phyloP scores from a whole-genome alignment of 64 coral and sea anemone species.

The Orbicella faveolata region DNA sequence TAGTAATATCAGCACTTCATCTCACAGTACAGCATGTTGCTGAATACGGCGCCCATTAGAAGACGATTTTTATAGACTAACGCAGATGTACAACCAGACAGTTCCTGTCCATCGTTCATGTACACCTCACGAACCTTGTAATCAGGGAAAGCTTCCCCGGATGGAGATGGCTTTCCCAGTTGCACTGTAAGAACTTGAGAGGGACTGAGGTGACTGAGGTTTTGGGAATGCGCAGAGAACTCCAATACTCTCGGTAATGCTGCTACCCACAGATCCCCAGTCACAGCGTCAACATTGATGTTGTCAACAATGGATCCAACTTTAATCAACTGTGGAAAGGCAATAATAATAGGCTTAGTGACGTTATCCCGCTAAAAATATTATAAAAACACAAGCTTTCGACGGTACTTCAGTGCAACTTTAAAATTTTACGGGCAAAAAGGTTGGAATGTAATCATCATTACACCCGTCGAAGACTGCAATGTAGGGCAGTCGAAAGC shows the following conservation, averaged over 20 bases:
- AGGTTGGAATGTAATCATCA: too few relatives aligned
- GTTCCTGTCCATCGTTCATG: conserved; percentile 61
- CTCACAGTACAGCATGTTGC: conserved; percentile 77
- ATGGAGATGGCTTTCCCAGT: conserved; percentile 29
- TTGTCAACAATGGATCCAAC: conserved; percentile 62
- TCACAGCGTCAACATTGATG: conserved; percentile 52
- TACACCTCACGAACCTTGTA: conserved; percentile 77
- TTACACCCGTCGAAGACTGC: too few relatives aligned
- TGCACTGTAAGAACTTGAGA: conserved; percentile 64
- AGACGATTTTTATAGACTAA: conserved; percentile 63
- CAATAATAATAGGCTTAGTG: background rate
- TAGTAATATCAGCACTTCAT: conserved; percentile 24
- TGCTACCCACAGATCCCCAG: conserved; percentile 58
- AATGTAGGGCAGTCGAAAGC: too few relatives aligned
- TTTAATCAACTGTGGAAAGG: conserved; percentile 47
- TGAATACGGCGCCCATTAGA: conserved; percentile 56
- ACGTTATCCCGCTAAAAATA: background rate
- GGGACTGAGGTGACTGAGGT: conserved; percentile 61
- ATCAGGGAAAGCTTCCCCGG: conserved; percentile 34
- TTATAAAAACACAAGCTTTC: too few relatives aligned
- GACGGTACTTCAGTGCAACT: too few relatives aligned
- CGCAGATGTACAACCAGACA: conserved; percentile 24
- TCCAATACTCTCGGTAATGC: conserved; percentile 24
- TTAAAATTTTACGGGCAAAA: too few relatives aligned
- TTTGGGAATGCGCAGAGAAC: conserved; percentile 31